Percentiles rank a stretch among this genome's conserved stretches.
phyloP scores from a whole-genome alignment of 2,888 invertebrate species.

The Mimumesa dahlbomi region DNA sequence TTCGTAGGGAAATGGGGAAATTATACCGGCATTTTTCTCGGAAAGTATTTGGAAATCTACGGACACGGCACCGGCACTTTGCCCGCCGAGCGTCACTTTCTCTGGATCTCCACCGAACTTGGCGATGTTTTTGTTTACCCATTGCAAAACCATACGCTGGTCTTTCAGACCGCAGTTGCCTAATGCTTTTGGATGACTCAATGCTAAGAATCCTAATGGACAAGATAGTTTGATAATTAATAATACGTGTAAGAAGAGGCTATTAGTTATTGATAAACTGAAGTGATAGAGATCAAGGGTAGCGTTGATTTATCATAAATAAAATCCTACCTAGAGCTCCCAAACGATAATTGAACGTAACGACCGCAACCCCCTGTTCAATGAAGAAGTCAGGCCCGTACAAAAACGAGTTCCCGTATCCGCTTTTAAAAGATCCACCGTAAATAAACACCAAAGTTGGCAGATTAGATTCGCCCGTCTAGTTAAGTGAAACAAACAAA shows the following conservation, averaged over 20 bases:
- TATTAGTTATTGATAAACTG: not conserved
- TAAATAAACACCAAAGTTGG: slow-evolving; percentile 64
- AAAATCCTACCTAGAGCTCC: slow-evolving; percentile 54
- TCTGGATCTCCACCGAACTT: slow-evolving; percentile 87
- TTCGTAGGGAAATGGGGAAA: too few species aligned
- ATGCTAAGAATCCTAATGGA: slow-evolving; percentile 83
- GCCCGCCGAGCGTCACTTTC: slow-evolving; percentile 85
- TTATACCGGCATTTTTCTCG: too few species aligned
- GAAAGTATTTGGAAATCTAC: slow-evolving; percentile 36
- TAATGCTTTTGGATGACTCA: slow-evolving; percentile 84
- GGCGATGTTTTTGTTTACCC: slow-evolving; percentile 85
- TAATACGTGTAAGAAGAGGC: not conserved
- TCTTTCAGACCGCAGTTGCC: slow-evolving; percentile 88
- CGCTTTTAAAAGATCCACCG: slow-evolving; percentile 52
- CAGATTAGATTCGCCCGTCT: too few species aligned
- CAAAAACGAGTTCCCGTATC: slow-evolving; percentile 4
- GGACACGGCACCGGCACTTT: slow-evolving; percentile 85
- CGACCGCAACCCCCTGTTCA: slow-evolving; percentile 62
- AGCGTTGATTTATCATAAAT: too few species aligned
- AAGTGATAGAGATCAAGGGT: not conserved
- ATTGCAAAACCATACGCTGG: slow-evolving; percentile 85
- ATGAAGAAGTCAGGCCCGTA: slow-evolving; percentile 59
- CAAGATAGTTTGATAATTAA: not conserved
- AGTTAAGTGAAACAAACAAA: too few species aligned
- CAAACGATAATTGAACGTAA: slow-evolving; percentile 65